Evolutionary conservation across 2,113 vertebrate species (phyloP).

Genomic region (Pedionomus torquatus): DNA sequence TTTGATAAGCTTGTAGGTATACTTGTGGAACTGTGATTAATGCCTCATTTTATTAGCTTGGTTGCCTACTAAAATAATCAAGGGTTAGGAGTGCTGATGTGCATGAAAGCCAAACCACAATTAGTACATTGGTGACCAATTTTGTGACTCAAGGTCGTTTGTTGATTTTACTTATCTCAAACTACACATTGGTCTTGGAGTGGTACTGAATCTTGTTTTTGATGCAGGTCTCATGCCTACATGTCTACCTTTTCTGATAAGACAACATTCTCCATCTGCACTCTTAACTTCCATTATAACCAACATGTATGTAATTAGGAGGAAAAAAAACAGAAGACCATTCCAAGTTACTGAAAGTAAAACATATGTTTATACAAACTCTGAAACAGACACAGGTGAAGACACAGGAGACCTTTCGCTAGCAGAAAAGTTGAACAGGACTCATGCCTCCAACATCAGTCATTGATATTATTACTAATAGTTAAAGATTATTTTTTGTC

Average conservation of each 20-base stretch:
- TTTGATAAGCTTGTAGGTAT: background rate
- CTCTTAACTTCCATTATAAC: background rate
- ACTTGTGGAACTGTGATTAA: background rate
- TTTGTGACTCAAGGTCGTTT: background rate
- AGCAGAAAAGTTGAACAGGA: background rate
- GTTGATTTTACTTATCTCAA: background rate
- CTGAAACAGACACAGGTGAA: background rate
- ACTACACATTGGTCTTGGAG: background rate
- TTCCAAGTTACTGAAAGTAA: background rate
- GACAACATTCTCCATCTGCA: background rate
- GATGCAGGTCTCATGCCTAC: background rate
- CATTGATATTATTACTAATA: background rate
- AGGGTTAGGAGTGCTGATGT: background rate
- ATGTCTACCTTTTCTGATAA: accelerated
- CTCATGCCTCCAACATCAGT: background rate
- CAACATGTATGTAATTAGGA: background rate
- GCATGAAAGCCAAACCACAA: background rate
- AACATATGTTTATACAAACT: background rate
- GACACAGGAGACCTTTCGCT: background rate
- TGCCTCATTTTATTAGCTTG: background rate
- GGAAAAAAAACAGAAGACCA: accelerated
- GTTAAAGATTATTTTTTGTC: background rate
- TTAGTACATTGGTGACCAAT: background rate
- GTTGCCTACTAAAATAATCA: background rate
- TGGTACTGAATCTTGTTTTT: background rate